These are phyloP conservation scores for Alethe diademata DNA, from an alignment of 2,113 vertebrate genomes.

Conservation along the genomic window DNA sequence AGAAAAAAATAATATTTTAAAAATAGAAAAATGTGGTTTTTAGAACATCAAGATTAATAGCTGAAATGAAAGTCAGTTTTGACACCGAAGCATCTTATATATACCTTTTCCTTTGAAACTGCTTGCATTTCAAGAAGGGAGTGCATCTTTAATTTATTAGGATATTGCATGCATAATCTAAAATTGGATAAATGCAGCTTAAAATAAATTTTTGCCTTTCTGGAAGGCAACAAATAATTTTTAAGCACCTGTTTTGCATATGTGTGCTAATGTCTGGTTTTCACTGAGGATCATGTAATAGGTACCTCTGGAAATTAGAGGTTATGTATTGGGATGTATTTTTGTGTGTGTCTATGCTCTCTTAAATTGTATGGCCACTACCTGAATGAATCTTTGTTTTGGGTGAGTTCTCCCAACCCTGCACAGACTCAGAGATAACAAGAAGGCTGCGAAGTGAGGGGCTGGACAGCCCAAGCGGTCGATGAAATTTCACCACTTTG, in stretches of 20 bases:
- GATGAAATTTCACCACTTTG: background rate
- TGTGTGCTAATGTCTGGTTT: background rate
- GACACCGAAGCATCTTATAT: background rate
- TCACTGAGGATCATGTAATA: background rate
- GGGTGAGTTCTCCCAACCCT: background rate
- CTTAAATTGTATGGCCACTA: background rate
- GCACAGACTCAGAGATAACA: accelerated
- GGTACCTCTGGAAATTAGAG: background rate
- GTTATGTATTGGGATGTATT: background rate
- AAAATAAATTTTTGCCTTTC: background rate
- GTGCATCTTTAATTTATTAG: conserved; percentile 36
- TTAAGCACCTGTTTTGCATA: background rate
- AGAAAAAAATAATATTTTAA: background rate
- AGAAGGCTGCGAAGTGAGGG: background rate
- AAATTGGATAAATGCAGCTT: background rate
- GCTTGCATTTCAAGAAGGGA: background rate
- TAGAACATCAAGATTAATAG: conserved; percentile 2
- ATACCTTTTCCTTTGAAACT: conserved; percentile 12
- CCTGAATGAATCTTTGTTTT: background rate
- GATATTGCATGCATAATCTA: background rate
- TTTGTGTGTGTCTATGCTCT: background rate
- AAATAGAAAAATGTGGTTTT: background rate
- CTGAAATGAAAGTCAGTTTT: conserved; percentile 10
- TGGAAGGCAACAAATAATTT: background rate
- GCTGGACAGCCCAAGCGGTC: background rate